Conservation (phyloP, 2,888 invertebrate genomes). For the Drosophila melanosoma region DNA sequence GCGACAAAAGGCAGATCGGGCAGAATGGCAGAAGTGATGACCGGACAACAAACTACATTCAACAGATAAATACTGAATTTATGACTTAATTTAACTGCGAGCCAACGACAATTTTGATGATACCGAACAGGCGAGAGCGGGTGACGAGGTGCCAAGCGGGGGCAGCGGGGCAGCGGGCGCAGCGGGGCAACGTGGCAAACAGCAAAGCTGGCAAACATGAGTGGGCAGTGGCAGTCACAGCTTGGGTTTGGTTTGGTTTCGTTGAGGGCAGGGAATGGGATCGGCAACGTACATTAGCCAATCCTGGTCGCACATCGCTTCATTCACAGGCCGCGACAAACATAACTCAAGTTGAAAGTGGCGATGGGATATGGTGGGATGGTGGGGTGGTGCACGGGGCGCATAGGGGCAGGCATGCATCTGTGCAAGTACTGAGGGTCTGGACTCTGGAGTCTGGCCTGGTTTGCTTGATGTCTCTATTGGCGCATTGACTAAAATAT, state of each 20-base stretch:
- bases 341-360: constrained; percentile 69
- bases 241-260: constrained; percentile 19
- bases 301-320: constrained; percentile 77
- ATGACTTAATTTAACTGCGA: constrained; percentile 85
- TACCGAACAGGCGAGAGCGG: constrained; percentile 41
- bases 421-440: constrained; percentile 25
- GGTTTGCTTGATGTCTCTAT: constrained; percentile 76
- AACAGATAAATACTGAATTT: constrained; percentile 85
- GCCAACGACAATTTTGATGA: constrained; percentile 81
- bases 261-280: constrained; percentile 1
- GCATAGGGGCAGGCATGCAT: constrained; percentile 8
- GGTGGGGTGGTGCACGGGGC: not conserved
- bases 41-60: constrained; percentile 83
- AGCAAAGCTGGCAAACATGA: constrained; percentile 55
- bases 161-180: not conserved
- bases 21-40: constrained; percentile 75
- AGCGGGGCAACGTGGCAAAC: constrained; percentile 4
- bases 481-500: constrained; percentile 63
- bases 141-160: constrained; percentile 8
- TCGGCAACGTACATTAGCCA: constrained; percentile 68
- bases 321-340: constrained; percentile 74
- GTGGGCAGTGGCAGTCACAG: constrained; percentile 76
- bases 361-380: constrained; percentile 10
- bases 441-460: constrained; percentile 33
- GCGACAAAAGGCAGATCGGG: constrained; percentile 61